Conservation (phyloP, 2,888 invertebrate species). For the Coleophora flavipennella region DNA sequence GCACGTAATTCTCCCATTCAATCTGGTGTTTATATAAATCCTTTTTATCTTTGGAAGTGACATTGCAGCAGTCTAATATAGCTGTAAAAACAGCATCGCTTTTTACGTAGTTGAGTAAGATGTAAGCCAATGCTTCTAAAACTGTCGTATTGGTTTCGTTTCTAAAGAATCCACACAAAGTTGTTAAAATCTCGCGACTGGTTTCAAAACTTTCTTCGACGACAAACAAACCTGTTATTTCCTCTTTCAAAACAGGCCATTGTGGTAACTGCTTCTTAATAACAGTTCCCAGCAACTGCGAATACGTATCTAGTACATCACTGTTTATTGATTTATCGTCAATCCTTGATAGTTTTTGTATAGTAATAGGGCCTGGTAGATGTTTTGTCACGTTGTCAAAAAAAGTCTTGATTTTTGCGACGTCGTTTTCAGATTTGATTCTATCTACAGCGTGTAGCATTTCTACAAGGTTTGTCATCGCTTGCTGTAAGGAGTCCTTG, state of each 20-base stretch:
- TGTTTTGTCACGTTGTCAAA: constrained; percentile 20
- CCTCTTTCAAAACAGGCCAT: constrained; percentile 71
- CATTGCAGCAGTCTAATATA: constrained; percentile 45
- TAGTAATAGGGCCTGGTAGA: constrained; percentile 75
- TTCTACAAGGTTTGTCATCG: constrained; percentile 36
- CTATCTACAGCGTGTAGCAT: constrained; percentile 30
- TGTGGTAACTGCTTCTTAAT: constrained; percentile 62
- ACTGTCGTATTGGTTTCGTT: constrained; percentile 35
- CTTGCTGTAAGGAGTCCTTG: constrained; percentile 21
- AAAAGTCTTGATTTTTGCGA: constrained; percentile 24
- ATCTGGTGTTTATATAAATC: constrained; percentile 21
- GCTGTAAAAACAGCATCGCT: constrained; percentile 73
- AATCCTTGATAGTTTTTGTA: constrained; percentile 74
- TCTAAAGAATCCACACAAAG: constrained; percentile 62
- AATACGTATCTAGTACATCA: constrained; percentile 58
- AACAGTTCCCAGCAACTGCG: constrained; percentile 61
- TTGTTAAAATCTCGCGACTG: constrained; percentile 58
- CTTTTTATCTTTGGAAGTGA: constrained; percentile 17
- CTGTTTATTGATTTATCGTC: constrained; percentile 44
- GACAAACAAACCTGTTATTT: constrained; percentile 57
- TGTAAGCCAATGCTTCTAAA: constrained; percentile 39
- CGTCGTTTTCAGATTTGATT: constrained; percentile 41
- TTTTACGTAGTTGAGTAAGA: constrained; percentile 64
- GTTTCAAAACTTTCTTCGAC: constrained; percentile 66
- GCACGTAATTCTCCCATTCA: constrained; percentile 71